Conservation (phyloP, 1,140 invertebrate species). For the Ectropis grisescens region DNA sequence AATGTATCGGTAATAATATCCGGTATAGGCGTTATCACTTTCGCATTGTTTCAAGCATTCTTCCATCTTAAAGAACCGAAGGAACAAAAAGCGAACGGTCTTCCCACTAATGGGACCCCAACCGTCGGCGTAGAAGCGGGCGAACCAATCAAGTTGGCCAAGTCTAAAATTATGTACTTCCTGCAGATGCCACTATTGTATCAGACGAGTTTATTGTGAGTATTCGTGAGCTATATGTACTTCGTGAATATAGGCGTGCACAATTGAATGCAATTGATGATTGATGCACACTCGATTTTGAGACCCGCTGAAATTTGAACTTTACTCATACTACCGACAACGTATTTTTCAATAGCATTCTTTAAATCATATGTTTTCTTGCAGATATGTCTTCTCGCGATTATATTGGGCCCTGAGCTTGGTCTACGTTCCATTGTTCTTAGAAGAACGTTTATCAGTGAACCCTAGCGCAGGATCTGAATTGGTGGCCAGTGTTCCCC, state of each 20-base stretch:
- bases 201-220: slow-evolving; percentile 71
- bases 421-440: slow-evolving; percentile 89
- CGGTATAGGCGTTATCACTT: slow-evolving; percentile 59
- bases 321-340: too few relatives aligned
- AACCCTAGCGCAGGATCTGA: slow-evolving; percentile 58
- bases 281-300: too few relatives aligned
- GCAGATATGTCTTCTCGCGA: slow-evolving; percentile 84
- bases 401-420: slow-evolving; percentile 88
- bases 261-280: too few relatives aligned
- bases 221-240: too few relatives aligned
- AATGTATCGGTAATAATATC: slow-evolving; percentile 70
- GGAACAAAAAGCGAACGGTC: slow-evolving; percentile 22
- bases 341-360: too few relatives aligned
- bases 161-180: slow-evolving; percentile 62
- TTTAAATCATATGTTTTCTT: too few relatives aligned
- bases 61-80: slow-evolving; percentile 39
- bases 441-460: slow-evolving; percentile 80
- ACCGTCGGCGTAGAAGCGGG: slow-evolving; percentile 21
- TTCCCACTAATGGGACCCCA: slow-evolving; percentile 15
- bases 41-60: slow-evolving; percentile 60
- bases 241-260: too few relatives aligned
- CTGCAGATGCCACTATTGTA: slow-evolving; percentile 69
- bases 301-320: too few relatives aligned
- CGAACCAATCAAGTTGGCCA: slow-evolving; percentile 23
- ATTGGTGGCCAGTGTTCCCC: slow-evolving; percentile 87